Percentiles rank a stretch among this genome's conserved stretches.
Conservation (phyloP, 2,113 vertebrate genomes). For the Dicaeum eximium region DNA sequence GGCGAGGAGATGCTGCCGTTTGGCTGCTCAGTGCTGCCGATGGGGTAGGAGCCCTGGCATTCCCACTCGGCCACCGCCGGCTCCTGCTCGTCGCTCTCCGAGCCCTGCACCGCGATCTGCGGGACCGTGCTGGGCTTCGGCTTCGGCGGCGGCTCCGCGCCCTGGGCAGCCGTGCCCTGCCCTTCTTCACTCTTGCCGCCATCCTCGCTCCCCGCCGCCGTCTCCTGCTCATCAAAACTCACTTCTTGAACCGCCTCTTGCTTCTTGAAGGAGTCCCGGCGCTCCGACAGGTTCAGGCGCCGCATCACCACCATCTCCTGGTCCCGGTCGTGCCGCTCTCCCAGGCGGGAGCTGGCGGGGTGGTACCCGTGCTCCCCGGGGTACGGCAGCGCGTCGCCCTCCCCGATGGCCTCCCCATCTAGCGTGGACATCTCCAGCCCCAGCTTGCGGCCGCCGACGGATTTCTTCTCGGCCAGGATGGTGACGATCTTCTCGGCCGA, state of each 20-base stretch:
- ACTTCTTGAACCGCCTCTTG: slow-evolving; percentile 97
- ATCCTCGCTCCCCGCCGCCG: neutral
- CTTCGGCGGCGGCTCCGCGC: neutral
- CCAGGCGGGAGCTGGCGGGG: slow-evolving; percentile 50
- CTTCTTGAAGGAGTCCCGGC: slow-evolving; percentile 95
- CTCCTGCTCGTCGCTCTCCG: slow-evolving; percentile 77
- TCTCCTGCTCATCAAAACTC: slow-evolving; percentile 89
- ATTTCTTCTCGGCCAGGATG: slow-evolving; percentile 75
- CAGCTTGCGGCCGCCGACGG: slow-evolving; percentile 67
- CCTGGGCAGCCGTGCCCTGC: neutral
- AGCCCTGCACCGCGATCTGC: slow-evolving; percentile 88
- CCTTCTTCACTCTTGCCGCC: neutral
- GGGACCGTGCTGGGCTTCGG: slow-evolving; percentile 76
- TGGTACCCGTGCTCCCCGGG: slow-evolving; percentile 65
- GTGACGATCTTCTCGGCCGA: slow-evolving; percentile 85
- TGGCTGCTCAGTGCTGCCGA: neutral
- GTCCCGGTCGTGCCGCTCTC: slow-evolving; percentile 72
- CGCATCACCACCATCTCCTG: slow-evolving; percentile 91
- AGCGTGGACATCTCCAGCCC: slow-evolving; percentile 73
- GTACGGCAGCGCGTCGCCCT: neutral
- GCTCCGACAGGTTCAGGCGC: slow-evolving; percentile 90
- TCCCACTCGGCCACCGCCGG: slow-evolving; percentile 49
- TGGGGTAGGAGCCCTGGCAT: slow-evolving; percentile 76
- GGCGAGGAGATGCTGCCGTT: neutral
- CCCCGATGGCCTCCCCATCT: slow-evolving; percentile 67